These are phyloP conservation scores for Struthio camelus DNA, from an alignment of 2,113 vertebrate species.

Conservation along the genomic window DNA sequence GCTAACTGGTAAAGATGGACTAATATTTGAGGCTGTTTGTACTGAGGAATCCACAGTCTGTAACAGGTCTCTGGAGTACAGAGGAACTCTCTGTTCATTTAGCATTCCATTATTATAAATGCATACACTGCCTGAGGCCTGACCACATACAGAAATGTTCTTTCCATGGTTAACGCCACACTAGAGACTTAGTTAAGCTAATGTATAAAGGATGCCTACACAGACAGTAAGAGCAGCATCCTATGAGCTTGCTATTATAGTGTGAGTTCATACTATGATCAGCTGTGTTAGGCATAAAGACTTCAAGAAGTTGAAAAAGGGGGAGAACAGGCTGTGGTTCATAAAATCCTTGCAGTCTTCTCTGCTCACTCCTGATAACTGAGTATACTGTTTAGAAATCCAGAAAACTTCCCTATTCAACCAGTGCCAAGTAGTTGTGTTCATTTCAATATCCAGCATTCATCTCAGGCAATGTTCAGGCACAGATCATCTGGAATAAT, in stretches of 20 bases:
- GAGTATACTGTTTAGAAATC: not conserved
- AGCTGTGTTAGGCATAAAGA: not conserved
- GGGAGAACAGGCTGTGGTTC: not conserved
- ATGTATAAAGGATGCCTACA: fast-evolving
- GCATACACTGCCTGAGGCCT: not conserved
- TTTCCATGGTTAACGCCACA: not conserved
- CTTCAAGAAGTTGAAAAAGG: not conserved
- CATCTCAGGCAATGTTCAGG: not conserved
- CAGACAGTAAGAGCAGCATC: not conserved
- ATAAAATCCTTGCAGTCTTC: not conserved
- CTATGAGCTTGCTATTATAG: not conserved
- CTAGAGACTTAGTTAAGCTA: not conserved
- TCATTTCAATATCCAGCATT: not conserved
- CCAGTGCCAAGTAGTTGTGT: not conserved
- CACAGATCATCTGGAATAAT: not conserved
- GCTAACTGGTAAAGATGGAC: not conserved
- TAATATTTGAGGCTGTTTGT: not conserved
- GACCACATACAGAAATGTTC: not conserved
- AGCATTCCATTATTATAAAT: not conserved
- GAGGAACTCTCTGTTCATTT: not conserved
- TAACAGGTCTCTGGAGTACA: not conserved
- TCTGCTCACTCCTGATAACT: not conserved
- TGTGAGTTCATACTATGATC: not conserved
- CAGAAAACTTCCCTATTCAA: not conserved
- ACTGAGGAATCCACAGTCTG: not conserved